A percentile compares a stretch with the other conserved stretches of the same genome.
Evolutionary conservation across 92 coral and sea anemone genomes (phyloP).

Genomic region (Zoanthus sociatus): DNA sequence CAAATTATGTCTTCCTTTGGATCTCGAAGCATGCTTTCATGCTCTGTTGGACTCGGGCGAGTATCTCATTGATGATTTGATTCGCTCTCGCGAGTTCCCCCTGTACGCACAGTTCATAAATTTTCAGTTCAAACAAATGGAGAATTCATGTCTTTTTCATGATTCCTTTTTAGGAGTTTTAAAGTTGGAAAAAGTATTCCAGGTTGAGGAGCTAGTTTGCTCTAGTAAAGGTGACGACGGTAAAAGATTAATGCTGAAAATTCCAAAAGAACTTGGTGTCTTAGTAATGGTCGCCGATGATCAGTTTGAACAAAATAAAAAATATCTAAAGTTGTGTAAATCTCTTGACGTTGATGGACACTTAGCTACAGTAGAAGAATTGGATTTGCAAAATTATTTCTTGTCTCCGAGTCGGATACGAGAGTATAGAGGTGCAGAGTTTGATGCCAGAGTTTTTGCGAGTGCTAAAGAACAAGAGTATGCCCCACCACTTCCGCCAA

Average conservation of each 20-base stretch:
- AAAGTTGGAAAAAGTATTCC: conserved; percentile 5
- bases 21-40: conserved; percentile 26
- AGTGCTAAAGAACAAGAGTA: background rate
- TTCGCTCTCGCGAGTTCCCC: conserved; percentile 30
- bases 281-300: conserved; percentile 45
- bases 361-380: conserved; percentile 4
- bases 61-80: conserved; percentile 47
- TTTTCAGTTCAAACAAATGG: background rate
- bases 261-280: conserved; percentile 39
- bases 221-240: background rate
- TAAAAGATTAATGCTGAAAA: conserved; percentile 33
- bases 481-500: conserved; percentile 28
- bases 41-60: conserved; percentile 30
- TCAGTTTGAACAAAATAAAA: conserved; percentile 42
- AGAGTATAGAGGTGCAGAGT: conserved; percentile 12
- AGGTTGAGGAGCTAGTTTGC: conserved; percentile 28
- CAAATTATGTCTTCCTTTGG: conserved; percentile 30
- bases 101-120: conserved; percentile 46
- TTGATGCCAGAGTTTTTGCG: background rate
- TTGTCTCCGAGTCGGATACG: conserved; percentile 6
- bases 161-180: conserved; percentile 34
- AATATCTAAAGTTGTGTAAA: conserved; percentile 34
- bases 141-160: background rate
- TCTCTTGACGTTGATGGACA: conserved; percentile 24
- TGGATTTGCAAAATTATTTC: background rate